These are phyloP conservation scores for Arge pagana DNA, from an alignment of 2,888 invertebrate species.

Conservation along the genomic window DNA sequence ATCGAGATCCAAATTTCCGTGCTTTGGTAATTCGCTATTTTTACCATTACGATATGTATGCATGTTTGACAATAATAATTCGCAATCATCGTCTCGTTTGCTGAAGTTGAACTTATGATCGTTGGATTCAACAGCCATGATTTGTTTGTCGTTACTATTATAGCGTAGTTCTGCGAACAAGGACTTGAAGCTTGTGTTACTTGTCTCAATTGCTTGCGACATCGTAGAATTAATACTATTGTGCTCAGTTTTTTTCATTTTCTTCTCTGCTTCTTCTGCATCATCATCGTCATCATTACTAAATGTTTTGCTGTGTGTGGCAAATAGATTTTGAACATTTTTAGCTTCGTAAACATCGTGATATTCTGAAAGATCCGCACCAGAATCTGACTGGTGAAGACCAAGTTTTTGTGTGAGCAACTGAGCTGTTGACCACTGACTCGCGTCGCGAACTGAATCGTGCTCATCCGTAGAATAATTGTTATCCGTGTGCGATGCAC, in stretches of 20 bases:
- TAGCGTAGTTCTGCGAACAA: too few relatives aligned
- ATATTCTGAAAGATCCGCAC: constrained; percentile 71
- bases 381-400: constrained; percentile 74
- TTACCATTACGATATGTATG: too few relatives aligned
- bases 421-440: constrained; percentile 47
- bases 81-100: too few relatives aligned
- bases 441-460: constrained; percentile 64
- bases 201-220: too few relatives aligned
- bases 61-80: too few relatives aligned
- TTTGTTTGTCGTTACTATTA: too few relatives aligned
- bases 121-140: too few relatives aligned
- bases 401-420: constrained; percentile 52
- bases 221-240: background rate
- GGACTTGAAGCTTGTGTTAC: too few relatives aligned
- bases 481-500: constrained; percentile 77
- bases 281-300: constrained; percentile 32
- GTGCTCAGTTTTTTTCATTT: constrained; percentile 12
- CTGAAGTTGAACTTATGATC: too few relatives aligned
- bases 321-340: constrained; percentile 56
- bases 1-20: constrained; percentile 10
- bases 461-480: constrained; percentile 76
- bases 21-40: constrained; percentile 1
- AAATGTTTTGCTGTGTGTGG: constrained; percentile 43
- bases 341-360: constrained; percentile 58
- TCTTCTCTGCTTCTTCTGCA: constrained; percentile 10